Conservation (phyloP, 2,888 invertebrate genomes). For the Erebia aethiops region DNA sequence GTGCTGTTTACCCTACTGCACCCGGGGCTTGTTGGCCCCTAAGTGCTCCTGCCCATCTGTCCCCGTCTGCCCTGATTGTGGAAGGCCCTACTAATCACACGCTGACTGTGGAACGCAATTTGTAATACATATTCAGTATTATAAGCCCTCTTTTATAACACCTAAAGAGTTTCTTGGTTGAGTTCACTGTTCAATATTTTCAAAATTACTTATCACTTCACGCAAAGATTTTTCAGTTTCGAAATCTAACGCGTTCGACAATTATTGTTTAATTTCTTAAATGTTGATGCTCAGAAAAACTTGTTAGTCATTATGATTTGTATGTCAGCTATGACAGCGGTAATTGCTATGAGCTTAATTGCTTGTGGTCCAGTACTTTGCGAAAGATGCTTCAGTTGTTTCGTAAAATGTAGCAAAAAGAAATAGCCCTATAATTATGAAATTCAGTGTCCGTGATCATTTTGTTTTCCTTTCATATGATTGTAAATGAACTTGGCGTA, state of each 20-base stretch:
- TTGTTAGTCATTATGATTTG: conserved; percentile 44
- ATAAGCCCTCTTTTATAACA: background rate
- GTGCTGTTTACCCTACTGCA: conserved; percentile 42
- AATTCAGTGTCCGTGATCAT: background rate
- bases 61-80: conserved; percentile 53
- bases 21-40: conserved; percentile 34
- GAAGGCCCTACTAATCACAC: conserved; percentile 45
- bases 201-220: background rate
- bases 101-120: background rate
- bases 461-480: background rate
- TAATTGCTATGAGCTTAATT: conserved; percentile 43
- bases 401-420: conserved; percentile 41
- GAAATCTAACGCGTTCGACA: background rate
- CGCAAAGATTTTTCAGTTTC: background rate
- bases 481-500: conserved; percentile 1
- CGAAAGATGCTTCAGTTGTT: conserved; percentile 46
- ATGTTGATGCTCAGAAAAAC: background rate
- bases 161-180: no score
- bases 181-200: conserved; percentile 15
- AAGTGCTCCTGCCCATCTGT: conserved; percentile 48
- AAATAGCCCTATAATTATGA: background rate
- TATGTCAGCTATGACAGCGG: conserved; percentile 43
- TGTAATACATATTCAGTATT: background rate
- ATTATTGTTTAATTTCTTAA: background rate
- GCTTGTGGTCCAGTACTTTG: conserved; percentile 47